Conservation (phyloP, 2,888 invertebrate species). For the Seira musarum region DNA sequence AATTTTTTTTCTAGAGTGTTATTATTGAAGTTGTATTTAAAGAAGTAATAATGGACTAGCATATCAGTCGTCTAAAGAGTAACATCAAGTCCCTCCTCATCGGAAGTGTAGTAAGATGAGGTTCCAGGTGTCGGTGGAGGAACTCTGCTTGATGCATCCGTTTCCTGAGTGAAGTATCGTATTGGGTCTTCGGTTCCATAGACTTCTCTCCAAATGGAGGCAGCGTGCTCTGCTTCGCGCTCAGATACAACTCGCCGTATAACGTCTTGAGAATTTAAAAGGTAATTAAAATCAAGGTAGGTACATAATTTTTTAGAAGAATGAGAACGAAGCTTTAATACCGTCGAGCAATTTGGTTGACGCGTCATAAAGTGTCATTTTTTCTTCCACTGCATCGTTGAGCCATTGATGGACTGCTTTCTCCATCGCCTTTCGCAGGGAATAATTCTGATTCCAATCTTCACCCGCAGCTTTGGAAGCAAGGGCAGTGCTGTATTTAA, state of each 20-base stretch:
- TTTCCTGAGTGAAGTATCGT: constrained; percentile 9
- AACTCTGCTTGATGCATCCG: constrained; percentile 17
- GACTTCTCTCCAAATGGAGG: constrained; percentile 50
- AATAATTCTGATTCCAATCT: neutral
- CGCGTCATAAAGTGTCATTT: constrained; percentile 34
- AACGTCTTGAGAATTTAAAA: constrained; percentile 24
- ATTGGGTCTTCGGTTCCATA: constrained; percentile 38
- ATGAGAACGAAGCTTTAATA: constrained; percentile 14
- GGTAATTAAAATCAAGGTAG: neutral
- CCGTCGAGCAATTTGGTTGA: constrained; percentile 55
- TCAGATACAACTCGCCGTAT: constrained; percentile 37
- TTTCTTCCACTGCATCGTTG: constrained; percentile 24
- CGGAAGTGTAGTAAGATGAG: constrained; percentile 28
- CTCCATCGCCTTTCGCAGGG: constrained; percentile 3
- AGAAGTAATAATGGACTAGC: neutral
- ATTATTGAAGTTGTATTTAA: neutral
- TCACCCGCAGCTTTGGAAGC: constrained; percentile 22
- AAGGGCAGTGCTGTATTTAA: constrained; percentile 25
- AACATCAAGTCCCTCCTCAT: constrained; percentile 35
- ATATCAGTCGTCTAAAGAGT: neutral
- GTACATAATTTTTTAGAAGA: neutral
- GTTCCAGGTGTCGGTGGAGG: constrained; percentile 53
- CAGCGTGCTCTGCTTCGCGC: constrained; percentile 48
- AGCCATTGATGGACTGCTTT: constrained; percentile 32
- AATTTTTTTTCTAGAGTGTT: neutral